phyloP scores from a whole-genome alignment of 2,113 vertebrate species.

The Ginglymostoma cirratum region DNA sequence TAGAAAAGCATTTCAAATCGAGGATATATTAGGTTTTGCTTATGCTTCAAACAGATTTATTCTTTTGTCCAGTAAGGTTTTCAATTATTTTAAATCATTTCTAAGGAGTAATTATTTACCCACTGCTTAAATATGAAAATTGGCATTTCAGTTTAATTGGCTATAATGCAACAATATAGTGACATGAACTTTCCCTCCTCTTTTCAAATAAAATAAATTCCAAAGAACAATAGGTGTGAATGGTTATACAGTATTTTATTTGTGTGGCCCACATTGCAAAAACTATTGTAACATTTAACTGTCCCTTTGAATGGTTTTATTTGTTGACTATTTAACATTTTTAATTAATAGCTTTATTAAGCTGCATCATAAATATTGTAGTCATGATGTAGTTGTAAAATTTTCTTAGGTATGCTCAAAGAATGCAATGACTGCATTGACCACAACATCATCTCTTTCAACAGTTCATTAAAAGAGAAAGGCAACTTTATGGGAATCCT shows the following conservation, averaged over 20 bases:
- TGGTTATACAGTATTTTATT: neutral
- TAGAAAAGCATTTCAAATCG: neutral
- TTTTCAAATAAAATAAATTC: neutral
- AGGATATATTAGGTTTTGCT: neutral
- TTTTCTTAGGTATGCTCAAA: neutral
- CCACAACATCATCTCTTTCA: neutral
- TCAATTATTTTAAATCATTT: slow-evolving; percentile 33
- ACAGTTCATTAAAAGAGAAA: neutral
- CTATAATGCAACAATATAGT: slow-evolving; percentile 13
- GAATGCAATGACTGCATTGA: neutral
- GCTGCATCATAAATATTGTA: neutral
- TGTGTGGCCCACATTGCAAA: neutral
- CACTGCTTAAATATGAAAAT: neutral
- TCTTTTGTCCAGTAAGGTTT: neutral
- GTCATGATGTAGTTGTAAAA: neutral
- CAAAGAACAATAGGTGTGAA: neutral
- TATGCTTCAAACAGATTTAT: slow-evolving; percentile 17
- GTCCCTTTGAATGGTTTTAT: neutral
- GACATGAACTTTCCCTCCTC: neutral
- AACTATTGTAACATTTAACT: neutral
- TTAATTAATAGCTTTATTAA: slow-evolving; percentile 2
- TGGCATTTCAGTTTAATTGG: slow-evolving; percentile 26
- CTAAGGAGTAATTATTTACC: neutral
- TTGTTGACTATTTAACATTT: slow-evolving; percentile 1
- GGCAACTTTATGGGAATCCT: neutral